Conservation (phyloP, 2,888 invertebrate species). For the Leptothorax acervorum region DNA sequence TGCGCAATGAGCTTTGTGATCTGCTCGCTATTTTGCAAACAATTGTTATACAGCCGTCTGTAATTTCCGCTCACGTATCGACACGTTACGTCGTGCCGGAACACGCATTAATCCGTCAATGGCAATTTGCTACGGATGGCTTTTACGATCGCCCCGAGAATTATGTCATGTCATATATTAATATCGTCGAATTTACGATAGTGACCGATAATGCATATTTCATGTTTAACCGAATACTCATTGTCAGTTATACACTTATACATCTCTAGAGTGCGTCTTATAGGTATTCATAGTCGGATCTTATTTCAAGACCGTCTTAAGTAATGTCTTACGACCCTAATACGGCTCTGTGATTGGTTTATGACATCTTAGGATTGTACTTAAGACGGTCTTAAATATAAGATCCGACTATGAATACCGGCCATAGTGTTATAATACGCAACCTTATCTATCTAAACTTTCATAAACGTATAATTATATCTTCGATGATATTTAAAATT, state of each 20-base stretch:
- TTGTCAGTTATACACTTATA: no score
- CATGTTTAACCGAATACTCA: constrained; percentile 5
- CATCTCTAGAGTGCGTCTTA: neutral
- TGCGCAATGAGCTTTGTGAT: constrained; percentile 41
- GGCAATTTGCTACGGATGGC: constrained; percentile 46
- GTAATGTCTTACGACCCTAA: no score
- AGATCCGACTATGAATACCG: no score
- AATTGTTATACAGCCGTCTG: constrained; percentile 30
- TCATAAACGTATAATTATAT: neutral
- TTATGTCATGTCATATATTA: constrained; percentile 45
- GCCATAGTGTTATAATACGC: neutral
- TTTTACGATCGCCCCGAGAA: constrained; percentile 43
- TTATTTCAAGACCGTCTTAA: no score
- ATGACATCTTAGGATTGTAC: no score
- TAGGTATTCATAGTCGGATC: no score
- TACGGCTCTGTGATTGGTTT: no score
- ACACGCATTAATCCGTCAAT: constrained; percentile 46
- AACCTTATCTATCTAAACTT: neutral
- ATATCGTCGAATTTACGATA: constrained; percentile 36
- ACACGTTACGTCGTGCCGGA: constrained; percentile 6
- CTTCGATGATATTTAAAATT: neutral
- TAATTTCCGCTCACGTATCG: constrained; percentile 30
- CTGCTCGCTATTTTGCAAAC: neutral
- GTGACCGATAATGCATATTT: constrained; percentile 36
- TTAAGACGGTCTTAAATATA: no score